phyloP scores from a whole-genome alignment of 2,888 invertebrate species.

The Formica aserva region DNA sequence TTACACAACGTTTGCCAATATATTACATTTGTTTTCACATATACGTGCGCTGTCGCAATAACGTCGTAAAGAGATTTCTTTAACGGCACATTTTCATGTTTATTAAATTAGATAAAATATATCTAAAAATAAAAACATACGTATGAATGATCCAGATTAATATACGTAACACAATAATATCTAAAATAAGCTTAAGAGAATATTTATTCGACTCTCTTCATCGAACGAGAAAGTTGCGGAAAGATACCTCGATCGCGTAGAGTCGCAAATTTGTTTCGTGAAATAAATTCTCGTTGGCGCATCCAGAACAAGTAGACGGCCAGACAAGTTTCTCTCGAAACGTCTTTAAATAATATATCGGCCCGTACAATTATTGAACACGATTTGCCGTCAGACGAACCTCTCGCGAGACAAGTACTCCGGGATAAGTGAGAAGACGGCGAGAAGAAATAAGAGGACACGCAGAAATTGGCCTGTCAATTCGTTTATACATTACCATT shows the following conservation, averaged over 20 bases:
- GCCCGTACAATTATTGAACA: background rate
- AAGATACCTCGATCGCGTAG: background rate
- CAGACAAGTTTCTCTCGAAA: background rate
- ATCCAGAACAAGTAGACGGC: background rate
- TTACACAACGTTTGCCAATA: background rate
- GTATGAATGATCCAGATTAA: background rate
- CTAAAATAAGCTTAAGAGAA: background rate
- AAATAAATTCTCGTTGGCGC: slow-evolving; percentile 8
- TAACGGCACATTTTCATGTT: background rate
- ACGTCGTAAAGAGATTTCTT: slow-evolving; percentile 26
- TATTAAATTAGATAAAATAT: background rate
- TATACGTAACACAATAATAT: background rate
- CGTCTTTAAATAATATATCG: slow-evolving; percentile 45
- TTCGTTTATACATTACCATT: slow-evolving; percentile 75
- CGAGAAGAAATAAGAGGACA: slow-evolving; percentile 37
- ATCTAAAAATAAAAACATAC: background rate
- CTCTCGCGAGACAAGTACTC: background rate
- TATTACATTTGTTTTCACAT: background rate
- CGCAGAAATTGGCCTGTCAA: slow-evolving; percentile 61
- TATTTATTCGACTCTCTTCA: slow-evolving; percentile 1
- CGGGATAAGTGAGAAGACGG: slow-evolving; percentile 9
- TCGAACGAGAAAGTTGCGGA: background rate
- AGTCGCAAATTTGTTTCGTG: slow-evolving; percentile 15
- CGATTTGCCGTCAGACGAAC: slow-evolving; percentile 7
- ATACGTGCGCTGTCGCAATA: background rate